A percentile compares a stretch with the other conserved stretches of the same genome.
Conservation (phyloP, 2,113 vertebrate species). For the Seriola quinqueradiata region DNA sequence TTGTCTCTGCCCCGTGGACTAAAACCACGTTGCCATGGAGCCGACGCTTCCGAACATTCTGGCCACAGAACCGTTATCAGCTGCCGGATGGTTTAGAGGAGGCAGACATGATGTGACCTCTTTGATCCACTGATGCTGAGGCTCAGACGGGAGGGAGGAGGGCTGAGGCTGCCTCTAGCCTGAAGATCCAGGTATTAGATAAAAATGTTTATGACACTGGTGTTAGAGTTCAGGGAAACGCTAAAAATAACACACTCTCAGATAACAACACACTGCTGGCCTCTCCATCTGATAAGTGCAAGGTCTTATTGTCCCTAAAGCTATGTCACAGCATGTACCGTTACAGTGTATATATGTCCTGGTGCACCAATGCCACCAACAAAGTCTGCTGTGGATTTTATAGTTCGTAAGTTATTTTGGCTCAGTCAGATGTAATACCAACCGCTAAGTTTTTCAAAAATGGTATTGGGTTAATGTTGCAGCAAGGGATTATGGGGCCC, state of each 20-base stretch:
- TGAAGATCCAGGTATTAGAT: constrained; percentile 38
- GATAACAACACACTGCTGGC: constrained; percentile 25
- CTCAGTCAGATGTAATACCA: background rate
- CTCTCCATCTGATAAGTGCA: constrained; percentile 25
- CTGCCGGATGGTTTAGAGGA: constrained; percentile 52
- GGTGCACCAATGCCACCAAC: background rate
- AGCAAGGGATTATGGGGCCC: background rate
- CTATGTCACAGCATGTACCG: background rate
- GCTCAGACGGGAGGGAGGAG: background rate
- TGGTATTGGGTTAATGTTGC: background rate
- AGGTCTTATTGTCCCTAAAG: constrained; percentile 17
- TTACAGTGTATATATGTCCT: background rate
- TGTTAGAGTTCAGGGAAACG: constrained; percentile 40
- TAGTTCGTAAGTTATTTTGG: background rate
- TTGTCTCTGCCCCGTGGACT: constrained; percentile 62
- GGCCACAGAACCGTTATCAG: constrained; percentile 57
- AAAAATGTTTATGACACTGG: constrained; percentile 36
- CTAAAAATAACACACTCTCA: constrained; percentile 49
- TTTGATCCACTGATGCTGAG: constrained; percentile 30
- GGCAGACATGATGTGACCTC: constrained; percentile 18
- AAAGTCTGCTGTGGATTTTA: background rate
- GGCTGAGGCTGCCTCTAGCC: background rate
- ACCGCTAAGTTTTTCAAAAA: background rate
- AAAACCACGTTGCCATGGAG: constrained; percentile 67
- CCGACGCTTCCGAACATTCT: constrained; percentile 71